Evolutionary conservation across 2,797 vertebrate species (phyloP).

Genomic region (Argyrosomus regius): DNA sequence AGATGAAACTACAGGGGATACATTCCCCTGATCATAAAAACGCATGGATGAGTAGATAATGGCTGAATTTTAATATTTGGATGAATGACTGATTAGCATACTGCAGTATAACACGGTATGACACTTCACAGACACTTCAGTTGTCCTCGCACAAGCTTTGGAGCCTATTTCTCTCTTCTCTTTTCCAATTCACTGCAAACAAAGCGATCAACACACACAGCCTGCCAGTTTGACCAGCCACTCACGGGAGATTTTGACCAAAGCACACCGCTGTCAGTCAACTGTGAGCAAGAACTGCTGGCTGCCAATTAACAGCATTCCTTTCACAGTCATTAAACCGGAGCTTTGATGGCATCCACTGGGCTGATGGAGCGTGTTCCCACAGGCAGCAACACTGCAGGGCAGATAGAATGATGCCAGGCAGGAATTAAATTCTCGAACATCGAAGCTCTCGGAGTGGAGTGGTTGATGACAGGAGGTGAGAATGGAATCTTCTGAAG

Average conservation of each 20-base stretch:
- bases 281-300: constrained; percentile 33
- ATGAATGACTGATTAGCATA: background rate
- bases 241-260: constrained; percentile 8
- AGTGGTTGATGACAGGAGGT: background rate
- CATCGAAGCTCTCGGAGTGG: constrained; percentile 5
- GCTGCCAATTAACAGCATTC: constrained; percentile 66
- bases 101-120: background rate
- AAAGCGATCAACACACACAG: background rate
- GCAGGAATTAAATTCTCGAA: constrained; percentile 16
- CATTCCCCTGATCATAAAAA: background rate
- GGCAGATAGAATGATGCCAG: constrained; percentile 33
- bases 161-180: background rate
- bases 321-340: constrained; percentile 52
- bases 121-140: constrained; percentile 3
- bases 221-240: background rate
- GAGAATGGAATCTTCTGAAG: constrained; percentile 9
- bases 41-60: constrained; percentile 1
- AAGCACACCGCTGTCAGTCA: constrained; percentile 33
- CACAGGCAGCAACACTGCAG: constrained; percentile 11
- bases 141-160: background rate
- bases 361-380: constrained; percentile 33
- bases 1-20: background rate
- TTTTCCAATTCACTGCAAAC: constrained; percentile 7
- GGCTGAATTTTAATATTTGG: background rate
- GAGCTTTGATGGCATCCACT: constrained; percentile 52